Evolutionary conservation across 2,888 invertebrate species (phyloP).

Genomic region (Volucella zonaria): DNA sequence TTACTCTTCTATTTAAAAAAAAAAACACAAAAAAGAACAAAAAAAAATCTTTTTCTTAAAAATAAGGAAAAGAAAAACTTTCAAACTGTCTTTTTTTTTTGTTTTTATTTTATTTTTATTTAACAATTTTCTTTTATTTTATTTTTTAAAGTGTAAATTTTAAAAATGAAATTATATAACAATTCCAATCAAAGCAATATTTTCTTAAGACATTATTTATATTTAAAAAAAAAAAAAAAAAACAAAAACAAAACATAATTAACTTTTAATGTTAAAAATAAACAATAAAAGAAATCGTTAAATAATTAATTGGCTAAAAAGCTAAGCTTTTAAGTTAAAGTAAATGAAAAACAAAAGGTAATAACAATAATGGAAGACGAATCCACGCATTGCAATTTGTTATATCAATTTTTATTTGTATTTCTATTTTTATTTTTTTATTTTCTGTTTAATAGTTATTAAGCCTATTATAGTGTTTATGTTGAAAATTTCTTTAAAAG

Average conservation of each 20-base stretch:
- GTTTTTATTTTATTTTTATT: conserved; percentile 6
- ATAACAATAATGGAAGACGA: conserved; percentile 28
- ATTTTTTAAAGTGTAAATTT: conserved; percentile 54
- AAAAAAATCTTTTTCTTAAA: conserved; percentile 23
- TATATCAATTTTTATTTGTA: conserved; percentile 47
- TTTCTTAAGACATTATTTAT: conserved; percentile 68
- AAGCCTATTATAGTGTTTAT: conserved; percentile 57
- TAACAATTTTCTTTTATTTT: conserved; percentile 8
- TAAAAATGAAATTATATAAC: conserved; percentile 48
- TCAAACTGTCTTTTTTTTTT: neutral
- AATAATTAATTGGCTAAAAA: conserved; percentile 52
- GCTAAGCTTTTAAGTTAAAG: conserved; percentile 66
- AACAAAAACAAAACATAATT: neutral
- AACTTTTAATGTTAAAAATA: conserved; percentile 60
- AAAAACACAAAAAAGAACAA: neutral
- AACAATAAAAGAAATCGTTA: conserved; percentile 40
- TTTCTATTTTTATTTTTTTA: conserved; percentile 13
- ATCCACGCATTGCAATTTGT: conserved; percentile 63
- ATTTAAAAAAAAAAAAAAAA: conserved; percentile 48
- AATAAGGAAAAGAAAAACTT: conserved; percentile 1
- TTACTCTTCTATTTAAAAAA: conserved; percentile 34
- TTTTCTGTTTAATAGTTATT: conserved; percentile 47
- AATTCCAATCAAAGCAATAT: conserved; percentile 71
- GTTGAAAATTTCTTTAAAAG: conserved; percentile 49
- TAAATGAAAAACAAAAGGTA: conserved; percentile 23